Evolutionary conservation across 1,140 invertebrate species (phyloP), one percentile per base, ranked within the genome.

Genomic region (Apis florea): DNA sequence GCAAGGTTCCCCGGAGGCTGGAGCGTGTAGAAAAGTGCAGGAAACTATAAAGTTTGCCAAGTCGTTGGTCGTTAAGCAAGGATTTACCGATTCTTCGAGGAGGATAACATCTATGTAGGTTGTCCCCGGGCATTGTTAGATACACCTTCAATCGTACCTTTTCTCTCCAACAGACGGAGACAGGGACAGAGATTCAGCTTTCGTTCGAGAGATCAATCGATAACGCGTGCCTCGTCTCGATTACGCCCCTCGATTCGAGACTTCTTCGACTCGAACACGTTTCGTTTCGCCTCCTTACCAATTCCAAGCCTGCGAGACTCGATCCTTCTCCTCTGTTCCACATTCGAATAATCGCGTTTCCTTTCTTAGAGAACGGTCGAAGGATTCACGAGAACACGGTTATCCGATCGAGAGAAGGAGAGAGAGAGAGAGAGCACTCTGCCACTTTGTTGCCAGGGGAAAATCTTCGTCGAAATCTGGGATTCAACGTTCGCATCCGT

Each of bases 51-150:
- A 88, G 84, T 89, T 85, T 83, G 76, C 54, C 79, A 74, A 84
- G 87, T 85, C 78, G 84, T 85, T 84, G 85, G 89, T 89, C 84
- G 88, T 91, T 90, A 90, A 89, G 85, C 83, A 88, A 88, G 86
- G 90, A 90, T 91, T 91, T 91, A 89, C 88, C 74, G 85, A 85
- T 87, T 73, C 79, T 87, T 85, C 84, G 71, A 73, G 82, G 78
- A 82, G 83, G 84, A 90, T 90, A 87, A 89, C 76, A 66, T 78
- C 71, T 79, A 87, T 87, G 76, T 88, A 89, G 80, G 82, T 87
- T 74, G 63, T 67, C 51, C 58, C 78, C 53, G 24, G 53, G 26
- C 31, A 61, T 79, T 71, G 56, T 79, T 56, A 40, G n/a, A 73
- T 77, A 73, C 59, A 85, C 51, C 24, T 26, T 31, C 68, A 61